Percentiles rank a stretch among this genome's conserved stretches.
Conservation (phyloP, 2,797 vertebrate genomes). For the Scarus forsteni region DNA sequence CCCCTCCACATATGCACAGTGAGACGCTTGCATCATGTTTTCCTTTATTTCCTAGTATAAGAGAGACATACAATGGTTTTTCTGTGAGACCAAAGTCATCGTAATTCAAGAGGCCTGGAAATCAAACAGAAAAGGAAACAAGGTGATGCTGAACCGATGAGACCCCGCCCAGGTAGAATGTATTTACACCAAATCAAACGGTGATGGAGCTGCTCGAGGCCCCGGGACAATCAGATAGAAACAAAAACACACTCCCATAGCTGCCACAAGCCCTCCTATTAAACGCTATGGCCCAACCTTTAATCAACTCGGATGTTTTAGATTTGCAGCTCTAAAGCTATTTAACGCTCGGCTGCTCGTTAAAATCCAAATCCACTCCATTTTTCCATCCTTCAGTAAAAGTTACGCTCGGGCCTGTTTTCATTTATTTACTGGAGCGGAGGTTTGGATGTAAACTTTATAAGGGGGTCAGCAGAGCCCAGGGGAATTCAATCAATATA, state of each 20-base stretch:
- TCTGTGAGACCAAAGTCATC: conserved; percentile 83
- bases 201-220: conserved; percentile 73
- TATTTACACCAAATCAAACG: conserved; percentile 87
- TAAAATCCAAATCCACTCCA: conserved; percentile 51
- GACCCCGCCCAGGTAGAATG: conserved; percentile 73
- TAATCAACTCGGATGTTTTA: conserved; percentile 47
- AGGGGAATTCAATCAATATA: conserved; percentile 62
- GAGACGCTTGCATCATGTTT: conserved; percentile 71
- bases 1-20: conserved; percentile 53
- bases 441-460: conserved; percentile 64
- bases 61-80: conserved; percentile 87
- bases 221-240: conserved; percentile 64
- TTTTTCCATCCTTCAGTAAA: conserved; percentile 18
- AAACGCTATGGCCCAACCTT: conserved; percentile 41
- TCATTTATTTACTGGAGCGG: conserved; percentile 44
- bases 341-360: conserved; percentile 60
- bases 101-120: conserved; percentile 77
- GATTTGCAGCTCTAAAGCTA: conserved; percentile 41
- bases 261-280: conserved; percentile 68
- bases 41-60: conserved; percentile 87
- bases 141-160: conserved; percentile 79
- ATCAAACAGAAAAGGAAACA: conserved; percentile 59
- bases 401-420: not conserved
- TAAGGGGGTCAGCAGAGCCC: conserved; percentile 60
- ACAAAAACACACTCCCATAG: conserved; percentile 50